Conservation (phyloP, 2,888 invertebrate species). For the Aphrophora alni region DNA sequence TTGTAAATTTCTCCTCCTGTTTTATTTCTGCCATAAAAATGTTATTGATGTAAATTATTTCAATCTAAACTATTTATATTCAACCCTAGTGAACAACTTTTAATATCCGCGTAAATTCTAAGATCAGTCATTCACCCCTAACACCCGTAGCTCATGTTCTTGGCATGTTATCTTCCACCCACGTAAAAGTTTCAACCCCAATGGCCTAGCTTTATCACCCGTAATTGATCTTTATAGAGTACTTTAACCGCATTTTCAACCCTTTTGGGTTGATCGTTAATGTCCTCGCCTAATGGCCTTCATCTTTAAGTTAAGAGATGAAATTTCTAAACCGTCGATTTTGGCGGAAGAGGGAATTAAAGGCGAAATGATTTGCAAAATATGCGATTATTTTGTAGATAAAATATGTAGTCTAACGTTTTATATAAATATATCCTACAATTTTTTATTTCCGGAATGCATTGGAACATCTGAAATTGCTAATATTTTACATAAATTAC, state of each 20-base stretch:
- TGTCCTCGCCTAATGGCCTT: neutral
- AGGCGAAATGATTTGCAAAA: too few relatives aligned
- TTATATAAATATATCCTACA: too few relatives aligned
- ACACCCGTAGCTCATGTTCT: neutral
- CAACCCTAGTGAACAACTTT: neutral
- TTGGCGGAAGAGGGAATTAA: neutral
- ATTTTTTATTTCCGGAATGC: too few relatives aligned
- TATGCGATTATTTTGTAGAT: too few relatives aligned
- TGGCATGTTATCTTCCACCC: neutral
- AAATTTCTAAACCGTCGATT: neutral
- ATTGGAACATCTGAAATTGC: too few relatives aligned
- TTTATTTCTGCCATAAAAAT: too few relatives aligned
- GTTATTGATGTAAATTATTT: too few relatives aligned
- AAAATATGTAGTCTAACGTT: too few relatives aligned
- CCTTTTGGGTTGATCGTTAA: neutral
- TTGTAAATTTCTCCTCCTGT: too few relatives aligned
- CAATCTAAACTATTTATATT: neutral
- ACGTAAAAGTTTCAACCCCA: neutral
- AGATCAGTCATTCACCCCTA: neutral
- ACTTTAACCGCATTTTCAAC: neutral
- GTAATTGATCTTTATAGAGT: slow-evolving; percentile 6
- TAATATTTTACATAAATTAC: too few relatives aligned
- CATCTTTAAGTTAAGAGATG: neutral
- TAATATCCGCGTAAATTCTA: neutral
- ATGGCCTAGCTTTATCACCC: neutral